A percentile compares a stretch with the other conserved stretches of the same genome.
phyloP scores from a whole-genome alignment of 2,888 invertebrate genomes.

The Archaeoteleia sp. region DNA sequence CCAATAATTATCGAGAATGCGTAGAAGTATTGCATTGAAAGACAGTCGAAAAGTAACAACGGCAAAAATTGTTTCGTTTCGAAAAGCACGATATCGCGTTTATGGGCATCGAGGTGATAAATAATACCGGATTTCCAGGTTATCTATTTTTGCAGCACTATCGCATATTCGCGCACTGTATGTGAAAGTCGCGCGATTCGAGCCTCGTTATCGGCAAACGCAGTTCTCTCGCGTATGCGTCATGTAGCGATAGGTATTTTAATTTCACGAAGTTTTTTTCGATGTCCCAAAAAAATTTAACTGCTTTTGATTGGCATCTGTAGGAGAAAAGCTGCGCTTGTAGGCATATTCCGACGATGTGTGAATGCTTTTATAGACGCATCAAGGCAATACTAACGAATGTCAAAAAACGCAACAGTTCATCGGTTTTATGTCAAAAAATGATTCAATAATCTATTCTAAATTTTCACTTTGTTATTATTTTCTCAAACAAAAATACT shows the following conservation, averaged over 20 bases:
- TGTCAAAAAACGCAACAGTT: conserved; percentile 28
- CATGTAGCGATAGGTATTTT: conserved; percentile 40
- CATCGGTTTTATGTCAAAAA: conserved; percentile 15
- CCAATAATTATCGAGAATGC: too few species aligned
- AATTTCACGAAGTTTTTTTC: conserved; percentile 36
- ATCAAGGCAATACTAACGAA: conserved; percentile 36
- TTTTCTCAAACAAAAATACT: too few species aligned
- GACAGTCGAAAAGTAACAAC: too few species aligned
- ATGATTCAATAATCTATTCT: conserved; percentile 32
- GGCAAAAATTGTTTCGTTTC: conserved; percentile 30
- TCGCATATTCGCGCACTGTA: conserved; percentile 35
- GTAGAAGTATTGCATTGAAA: too few species aligned
- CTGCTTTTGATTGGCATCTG: conserved; percentile 46
- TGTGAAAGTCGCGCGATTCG: conserved; percentile 36
- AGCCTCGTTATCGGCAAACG: conserved; percentile 20
- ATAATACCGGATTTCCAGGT: conserved; percentile 41
- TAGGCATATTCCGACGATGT: conserved; percentile 24
- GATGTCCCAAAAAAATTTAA: conserved; percentile 30
- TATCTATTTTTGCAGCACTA: conserved; percentile 41
- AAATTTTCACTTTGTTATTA: conserved; percentile 22
- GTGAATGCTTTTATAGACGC: conserved; percentile 39
- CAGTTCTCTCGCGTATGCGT: neutral
- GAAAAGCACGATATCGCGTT: conserved; percentile 36
- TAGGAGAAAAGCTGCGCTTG: conserved; percentile 38
- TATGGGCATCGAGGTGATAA: conserved; percentile 35